Evolutionary conservation across 2,888 invertebrate species (phyloP).

Genomic region (Aporophyla lueneburgensis): DNA sequence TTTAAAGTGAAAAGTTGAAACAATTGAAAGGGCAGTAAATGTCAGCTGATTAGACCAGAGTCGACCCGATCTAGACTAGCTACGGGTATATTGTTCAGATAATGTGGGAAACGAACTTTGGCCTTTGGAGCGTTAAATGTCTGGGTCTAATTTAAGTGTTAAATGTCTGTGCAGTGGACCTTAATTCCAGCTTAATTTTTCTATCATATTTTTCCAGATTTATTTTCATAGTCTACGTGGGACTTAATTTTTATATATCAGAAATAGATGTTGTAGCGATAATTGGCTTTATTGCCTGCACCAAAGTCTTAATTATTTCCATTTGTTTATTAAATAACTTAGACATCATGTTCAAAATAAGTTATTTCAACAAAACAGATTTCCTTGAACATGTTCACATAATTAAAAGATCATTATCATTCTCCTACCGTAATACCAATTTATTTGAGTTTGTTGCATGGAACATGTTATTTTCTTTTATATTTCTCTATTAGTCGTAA

Average conservation of each 20-base stretch:
- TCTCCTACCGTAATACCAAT: no score
- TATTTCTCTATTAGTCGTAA: no score
- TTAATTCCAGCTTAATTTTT: conserved; percentile 34
- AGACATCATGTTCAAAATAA: neutral
- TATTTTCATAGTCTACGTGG: conserved; percentile 22
- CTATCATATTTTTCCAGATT: no score
- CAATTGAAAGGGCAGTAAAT: conserved; percentile 53
- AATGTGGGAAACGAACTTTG: conserved; percentile 58
- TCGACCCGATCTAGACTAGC: conserved; percentile 43
- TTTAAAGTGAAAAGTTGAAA: conserved; percentile 56
- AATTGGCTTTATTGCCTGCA: neutral
- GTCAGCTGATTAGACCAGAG: conserved; percentile 54
- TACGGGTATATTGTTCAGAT: conserved; percentile 41
- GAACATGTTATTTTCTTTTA: no score
- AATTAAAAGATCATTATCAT: no score
- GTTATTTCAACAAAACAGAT: neutral
- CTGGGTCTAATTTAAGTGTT: conserved; percentile 28
- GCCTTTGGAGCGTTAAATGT: conserved; percentile 40
- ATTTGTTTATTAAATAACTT: neutral
- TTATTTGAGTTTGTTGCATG: no score
- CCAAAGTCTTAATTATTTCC: neutral
- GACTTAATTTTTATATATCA: neutral
- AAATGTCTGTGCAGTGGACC: conserved; percentile 11
- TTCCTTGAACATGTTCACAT: no score
- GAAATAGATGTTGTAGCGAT: neutral